phyloP scores from a whole-genome alignment of 2,113 vertebrate genomes.

The Turdus rufiventris region DNA sequence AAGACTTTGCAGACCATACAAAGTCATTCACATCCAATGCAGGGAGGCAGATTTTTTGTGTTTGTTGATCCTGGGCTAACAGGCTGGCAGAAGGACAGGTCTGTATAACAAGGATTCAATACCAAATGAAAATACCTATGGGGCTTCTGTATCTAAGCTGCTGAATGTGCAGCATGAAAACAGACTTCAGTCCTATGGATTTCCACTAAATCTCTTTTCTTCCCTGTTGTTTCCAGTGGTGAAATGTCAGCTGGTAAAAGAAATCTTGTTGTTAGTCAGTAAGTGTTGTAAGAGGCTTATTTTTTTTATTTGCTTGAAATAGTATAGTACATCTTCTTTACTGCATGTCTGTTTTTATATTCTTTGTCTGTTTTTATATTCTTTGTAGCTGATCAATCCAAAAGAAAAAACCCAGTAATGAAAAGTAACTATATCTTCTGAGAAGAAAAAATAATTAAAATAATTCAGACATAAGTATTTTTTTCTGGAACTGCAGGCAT shows the following conservation, averaged over 20 bases:
- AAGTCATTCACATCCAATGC: not conserved
- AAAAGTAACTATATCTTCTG: not conserved
- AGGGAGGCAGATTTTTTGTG: not conserved
- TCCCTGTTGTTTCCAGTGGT: not conserved
- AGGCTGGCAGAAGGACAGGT: not conserved
- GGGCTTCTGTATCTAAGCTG: not conserved
- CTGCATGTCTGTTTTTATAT: not conserved
- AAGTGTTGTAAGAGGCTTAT: not conserved
- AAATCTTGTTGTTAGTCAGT: not conserved
- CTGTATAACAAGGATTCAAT: rapidly evolving
- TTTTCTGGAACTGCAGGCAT: not conserved
- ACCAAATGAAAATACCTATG: not conserved
- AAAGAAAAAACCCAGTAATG: not conserved
- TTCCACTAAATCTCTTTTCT: not conserved
- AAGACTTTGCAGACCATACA: not conserved
- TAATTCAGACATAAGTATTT: not conserved
- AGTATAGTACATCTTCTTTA: not conserved
- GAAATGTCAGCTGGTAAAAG: not conserved
- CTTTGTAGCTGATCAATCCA: not conserved
- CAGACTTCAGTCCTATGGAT: not conserved
- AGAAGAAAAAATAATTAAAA: not conserved
- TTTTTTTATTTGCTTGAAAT: not conserved
- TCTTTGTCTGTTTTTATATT: not conserved
- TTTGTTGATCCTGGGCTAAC: not conserved
- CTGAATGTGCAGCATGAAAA: not conserved